Percentiles rank a stretch among this genome's conserved stretches.
These are phyloP conservation scores for Lepus europaeus DNA, from an alignment of 2,113 vertebrate genomes.

Conservation along the genomic window DNA sequence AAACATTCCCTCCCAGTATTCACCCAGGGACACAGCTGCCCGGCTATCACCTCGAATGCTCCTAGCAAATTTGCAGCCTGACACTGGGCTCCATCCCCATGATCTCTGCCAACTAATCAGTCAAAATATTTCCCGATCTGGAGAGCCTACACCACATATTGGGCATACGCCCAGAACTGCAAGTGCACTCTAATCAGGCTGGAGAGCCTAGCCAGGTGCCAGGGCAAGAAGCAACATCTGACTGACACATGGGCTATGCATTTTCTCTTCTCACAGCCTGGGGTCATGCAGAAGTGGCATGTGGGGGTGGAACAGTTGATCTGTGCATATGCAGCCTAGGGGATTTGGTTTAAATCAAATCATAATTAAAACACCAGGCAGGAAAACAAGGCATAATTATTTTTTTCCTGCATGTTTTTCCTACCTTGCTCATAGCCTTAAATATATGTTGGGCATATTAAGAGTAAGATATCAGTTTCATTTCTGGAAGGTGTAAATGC, in stretches of 20 bases:
- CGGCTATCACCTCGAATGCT: conserved; percentile 48
- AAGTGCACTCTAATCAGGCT: conserved; percentile 51
- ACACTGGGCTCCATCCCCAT: conserved; percentile 18
- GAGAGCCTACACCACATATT: conserved; percentile 35
- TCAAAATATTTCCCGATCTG: conserved; percentile 68
- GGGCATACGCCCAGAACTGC: conserved; percentile 61
- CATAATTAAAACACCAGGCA: conserved; percentile 72
- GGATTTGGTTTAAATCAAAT: conserved; percentile 76
- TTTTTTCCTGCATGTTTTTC: conserved; percentile 64
- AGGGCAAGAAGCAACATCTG: conserved; percentile 67
- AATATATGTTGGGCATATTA: conserved; percentile 49
- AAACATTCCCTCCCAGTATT: background rate
- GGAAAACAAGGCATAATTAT: conserved; percentile 67
- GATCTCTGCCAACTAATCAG: conserved; percentile 71
- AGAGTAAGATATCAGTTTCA: conserved; percentile 53
- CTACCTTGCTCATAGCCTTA: conserved; percentile 57
- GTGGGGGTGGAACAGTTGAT: conserved; percentile 59
- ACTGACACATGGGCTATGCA: conserved; percentile 69
- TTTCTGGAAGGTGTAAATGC: conserved; percentile 66
- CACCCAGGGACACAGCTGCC: conserved; percentile 32
- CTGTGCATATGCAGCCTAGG: conserved; percentile 31
- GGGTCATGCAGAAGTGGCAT: conserved; percentile 56
- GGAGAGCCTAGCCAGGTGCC: conserved; percentile 64
- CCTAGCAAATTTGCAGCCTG: conserved; percentile 63
- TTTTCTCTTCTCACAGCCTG: conserved; percentile 66